Evolutionary conservation across 2,888 invertebrate species (phyloP).

Genomic region (Opisthograptis luteolata): DNA sequence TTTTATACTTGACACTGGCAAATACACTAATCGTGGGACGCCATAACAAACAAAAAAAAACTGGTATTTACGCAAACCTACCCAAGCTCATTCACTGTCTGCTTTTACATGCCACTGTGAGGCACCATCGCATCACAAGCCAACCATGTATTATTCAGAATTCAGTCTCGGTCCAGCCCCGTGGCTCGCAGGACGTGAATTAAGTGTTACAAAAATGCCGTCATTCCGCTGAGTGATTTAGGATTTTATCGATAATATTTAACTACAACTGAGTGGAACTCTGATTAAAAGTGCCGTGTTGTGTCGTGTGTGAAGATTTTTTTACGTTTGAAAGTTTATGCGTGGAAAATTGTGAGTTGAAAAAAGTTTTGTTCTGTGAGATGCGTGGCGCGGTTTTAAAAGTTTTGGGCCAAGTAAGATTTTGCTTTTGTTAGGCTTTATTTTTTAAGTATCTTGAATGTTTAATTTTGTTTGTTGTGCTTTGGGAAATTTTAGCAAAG

Average conservation of each 20-base stretch:
- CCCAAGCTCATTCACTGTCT: conserved; percentile 7
- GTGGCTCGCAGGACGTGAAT: conserved; percentile 14
- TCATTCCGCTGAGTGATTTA: neutral
- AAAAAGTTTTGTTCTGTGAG: conserved; percentile 2
- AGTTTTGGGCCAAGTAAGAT: conserved; percentile 2
- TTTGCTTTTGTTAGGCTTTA: neutral
- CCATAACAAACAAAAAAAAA: neutral
- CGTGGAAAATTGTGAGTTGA: conserved; percentile 1
- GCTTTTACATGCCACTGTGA: neutral
- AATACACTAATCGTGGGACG: too few species aligned
- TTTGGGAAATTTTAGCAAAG: too few species aligned
- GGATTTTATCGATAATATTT: conserved; percentile 16
- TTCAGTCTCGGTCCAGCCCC: conserved; percentile 18
- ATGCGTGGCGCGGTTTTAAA: neutral
- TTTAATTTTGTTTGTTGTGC: too few species aligned
- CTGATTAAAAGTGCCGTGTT: conserved; percentile 11
- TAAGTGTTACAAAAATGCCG: conserved; percentile 9
- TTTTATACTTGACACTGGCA: too few species aligned
- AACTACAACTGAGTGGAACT: conserved; percentile 10
- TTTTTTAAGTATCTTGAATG: too few species aligned
- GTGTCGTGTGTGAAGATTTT: conserved; percentile 17
- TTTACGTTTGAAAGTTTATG: neutral
- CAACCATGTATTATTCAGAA: conserved; percentile 16
- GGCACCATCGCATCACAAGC: conserved; percentile 11
- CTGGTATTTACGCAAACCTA: neutral